These are phyloP conservation scores for Cepphus grylle DNA, from an alignment of 2,113 vertebrate species.

Conservation along the genomic window DNA sequence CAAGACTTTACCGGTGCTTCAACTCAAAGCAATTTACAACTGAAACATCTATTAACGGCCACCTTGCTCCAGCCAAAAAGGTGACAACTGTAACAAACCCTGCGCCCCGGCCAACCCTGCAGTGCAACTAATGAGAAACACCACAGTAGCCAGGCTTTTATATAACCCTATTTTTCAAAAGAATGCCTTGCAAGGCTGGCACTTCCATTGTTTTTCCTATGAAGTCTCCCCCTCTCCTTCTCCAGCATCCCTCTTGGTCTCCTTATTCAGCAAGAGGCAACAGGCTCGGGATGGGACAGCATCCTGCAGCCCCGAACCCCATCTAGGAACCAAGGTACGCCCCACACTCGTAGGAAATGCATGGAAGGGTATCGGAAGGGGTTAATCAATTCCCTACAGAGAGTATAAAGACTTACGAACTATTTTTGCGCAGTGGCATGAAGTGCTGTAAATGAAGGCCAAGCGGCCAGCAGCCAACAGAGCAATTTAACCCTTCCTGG, in stretches of 20 bases:
- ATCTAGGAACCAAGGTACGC: background rate
- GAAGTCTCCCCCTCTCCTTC: background rate
- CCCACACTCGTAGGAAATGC: background rate
- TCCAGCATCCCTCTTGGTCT: background rate
- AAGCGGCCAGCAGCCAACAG: background rate
- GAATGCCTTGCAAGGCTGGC: background rate
- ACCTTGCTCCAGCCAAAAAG: background rate
- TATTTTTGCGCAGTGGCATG: background rate
- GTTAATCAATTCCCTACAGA: background rate
- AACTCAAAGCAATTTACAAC: background rate
- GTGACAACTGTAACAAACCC: background rate
- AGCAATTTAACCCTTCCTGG: background rate
- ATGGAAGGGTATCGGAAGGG: background rate
- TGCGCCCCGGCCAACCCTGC: rapidly evolving
- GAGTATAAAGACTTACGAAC: background rate
- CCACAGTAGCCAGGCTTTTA: background rate
- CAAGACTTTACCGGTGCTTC: background rate
- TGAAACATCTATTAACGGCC: background rate
- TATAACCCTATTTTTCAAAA: constrained; percentile 19
- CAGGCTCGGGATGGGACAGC: background rate
- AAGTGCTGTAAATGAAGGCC: background rate
- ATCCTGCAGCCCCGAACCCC: background rate
- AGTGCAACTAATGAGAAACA: background rate
- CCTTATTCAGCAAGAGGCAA: background rate
- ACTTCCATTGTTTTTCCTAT: background rate